Evolutionary conservation across 2,888 invertebrate genomes (phyloP).

Genomic region (Scaptomyza caliginosa): DNA sequence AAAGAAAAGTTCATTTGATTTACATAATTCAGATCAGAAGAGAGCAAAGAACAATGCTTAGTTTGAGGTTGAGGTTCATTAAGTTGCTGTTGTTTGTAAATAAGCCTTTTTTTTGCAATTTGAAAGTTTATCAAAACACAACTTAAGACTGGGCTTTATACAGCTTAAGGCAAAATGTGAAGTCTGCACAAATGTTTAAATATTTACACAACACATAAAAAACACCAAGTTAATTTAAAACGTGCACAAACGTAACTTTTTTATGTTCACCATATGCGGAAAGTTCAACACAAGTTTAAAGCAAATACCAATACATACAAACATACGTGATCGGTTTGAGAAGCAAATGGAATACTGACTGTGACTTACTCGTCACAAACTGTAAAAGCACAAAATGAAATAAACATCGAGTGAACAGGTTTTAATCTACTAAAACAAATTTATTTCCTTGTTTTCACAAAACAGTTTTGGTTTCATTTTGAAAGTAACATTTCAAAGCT

Average conservation of each 20-base stretch:
- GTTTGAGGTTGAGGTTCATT: slow-evolving; percentile 43
- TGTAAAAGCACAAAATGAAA: slow-evolving; percentile 25
- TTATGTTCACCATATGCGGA: slow-evolving; percentile 2
- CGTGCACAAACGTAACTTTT: slow-evolving; percentile 35
- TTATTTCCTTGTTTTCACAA: neutral
- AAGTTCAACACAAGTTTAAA: slow-evolving; percentile 6
- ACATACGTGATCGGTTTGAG: slow-evolving; percentile 18
- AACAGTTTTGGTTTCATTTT: slow-evolving; percentile 14
- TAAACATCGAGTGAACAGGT: slow-evolving; percentile 22
- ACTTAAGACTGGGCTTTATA: slow-evolving; percentile 19
- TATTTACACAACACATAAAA: slow-evolving; percentile 37
- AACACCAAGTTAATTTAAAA: slow-evolving; percentile 27
- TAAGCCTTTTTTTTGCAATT: slow-evolving; percentile 7
- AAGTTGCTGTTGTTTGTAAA: neutral
- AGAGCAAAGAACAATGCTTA: slow-evolving; percentile 21
- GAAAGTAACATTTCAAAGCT: slow-evolving; percentile 19
- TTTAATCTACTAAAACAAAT: neutral
- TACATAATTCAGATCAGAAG: slow-evolving; percentile 24
- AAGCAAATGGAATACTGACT: slow-evolving; percentile 35
- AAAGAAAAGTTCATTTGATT: slow-evolving; percentile 42
- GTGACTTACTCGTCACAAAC: slow-evolving; percentile 20
- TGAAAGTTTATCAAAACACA: slow-evolving; percentile 15
- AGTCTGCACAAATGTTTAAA: slow-evolving; percentile 39
- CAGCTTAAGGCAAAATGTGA: slow-evolving; percentile 23
- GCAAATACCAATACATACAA: neutral